These are phyloP conservation scores for Andrena minutula DNA, from an alignment of 2,888 invertebrate genomes.

Conservation along the genomic window DNA sequence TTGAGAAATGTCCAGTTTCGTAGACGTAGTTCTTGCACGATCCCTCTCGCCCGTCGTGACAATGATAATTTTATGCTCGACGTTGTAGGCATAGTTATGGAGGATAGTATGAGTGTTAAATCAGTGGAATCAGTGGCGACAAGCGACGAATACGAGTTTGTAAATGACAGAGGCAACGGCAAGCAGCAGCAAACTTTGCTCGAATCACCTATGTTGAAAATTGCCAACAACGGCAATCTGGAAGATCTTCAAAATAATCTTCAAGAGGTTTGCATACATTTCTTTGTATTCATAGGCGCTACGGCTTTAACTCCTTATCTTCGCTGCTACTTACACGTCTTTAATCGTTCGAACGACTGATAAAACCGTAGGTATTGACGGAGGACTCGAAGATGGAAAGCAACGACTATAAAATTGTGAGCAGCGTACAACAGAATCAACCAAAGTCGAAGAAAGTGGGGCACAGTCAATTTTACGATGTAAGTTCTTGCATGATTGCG, in stretches of 20 bases:
- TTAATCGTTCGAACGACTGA: constrained; percentile 14
- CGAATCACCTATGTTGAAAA: constrained; percentile 87
- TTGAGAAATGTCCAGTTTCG: background rate
- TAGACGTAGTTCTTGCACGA: background rate
- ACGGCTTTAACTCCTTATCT: constrained; percentile 8
- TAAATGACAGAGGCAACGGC: constrained; percentile 86
- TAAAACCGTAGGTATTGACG: constrained; percentile 77
- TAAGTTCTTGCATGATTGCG: constrained; percentile 79
- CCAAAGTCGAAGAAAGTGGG: constrained; percentile 85
- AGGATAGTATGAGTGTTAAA: constrained; percentile 89
- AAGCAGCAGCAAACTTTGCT: constrained; percentile 81
- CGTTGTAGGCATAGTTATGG: constrained; percentile 86
- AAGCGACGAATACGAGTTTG: constrained; percentile 90
- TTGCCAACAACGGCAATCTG: constrained; percentile 88
- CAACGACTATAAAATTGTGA: constrained; percentile 77
- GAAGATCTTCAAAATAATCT: constrained; percentile 88
- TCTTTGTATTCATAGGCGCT: background rate
- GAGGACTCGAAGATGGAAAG: constrained; percentile 83
- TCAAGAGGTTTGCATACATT: constrained; percentile 85
- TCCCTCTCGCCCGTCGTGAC: background rate
- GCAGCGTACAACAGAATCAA: constrained; percentile 65
- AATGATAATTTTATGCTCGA: background rate
- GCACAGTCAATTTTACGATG: constrained; percentile 86
- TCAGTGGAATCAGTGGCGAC: constrained; percentile 89
- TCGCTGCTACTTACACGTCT: background rate